Conservation (phyloP, 2,113 vertebrate genomes). For the Solea solea region DNA sequence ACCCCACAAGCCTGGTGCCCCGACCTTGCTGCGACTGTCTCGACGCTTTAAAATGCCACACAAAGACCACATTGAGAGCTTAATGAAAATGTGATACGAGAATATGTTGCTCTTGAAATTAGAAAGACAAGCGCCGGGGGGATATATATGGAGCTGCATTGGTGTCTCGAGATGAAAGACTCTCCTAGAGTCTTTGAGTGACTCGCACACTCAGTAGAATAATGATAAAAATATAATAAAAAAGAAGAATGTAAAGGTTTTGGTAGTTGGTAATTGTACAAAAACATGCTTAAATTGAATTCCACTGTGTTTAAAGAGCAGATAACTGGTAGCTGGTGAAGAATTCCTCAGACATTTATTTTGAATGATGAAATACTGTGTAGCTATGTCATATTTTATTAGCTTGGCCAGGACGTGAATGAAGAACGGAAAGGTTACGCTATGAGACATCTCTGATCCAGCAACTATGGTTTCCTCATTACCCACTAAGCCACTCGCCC, state of each 20-base stretch:
- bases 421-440: constrained; percentile 1
- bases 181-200: neutral
- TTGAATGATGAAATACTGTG: constrained; percentile 21
- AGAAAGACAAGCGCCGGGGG: neutral
- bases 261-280: neutral
- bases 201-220: neutral
- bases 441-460: constrained; percentile 16
- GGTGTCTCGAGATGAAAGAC: constrained; percentile 5
- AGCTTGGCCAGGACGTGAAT: constrained; percentile 19
- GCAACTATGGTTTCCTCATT: constrained; percentile 35
- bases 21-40: constrained; percentile 52
- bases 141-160: neutral
- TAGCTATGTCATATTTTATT: constrained; percentile 14
- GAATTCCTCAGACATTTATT: constrained; percentile 29
- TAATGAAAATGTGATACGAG: constrained; percentile 46
- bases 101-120: constrained; percentile 37
- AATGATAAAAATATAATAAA: neutral
- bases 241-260: neutral
- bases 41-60: constrained; percentile 39
- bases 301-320: constrained; percentile 1
- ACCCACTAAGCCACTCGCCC: constrained; percentile 11
- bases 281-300: constrained; percentile 9
- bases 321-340: constrained; percentile 3
- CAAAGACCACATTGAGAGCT: constrained; percentile 33
- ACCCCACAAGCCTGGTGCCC: constrained; percentile 65